Conservation (phyloP, 2,797 vertebrate species). For the Megalops cyprinoides region DNA sequence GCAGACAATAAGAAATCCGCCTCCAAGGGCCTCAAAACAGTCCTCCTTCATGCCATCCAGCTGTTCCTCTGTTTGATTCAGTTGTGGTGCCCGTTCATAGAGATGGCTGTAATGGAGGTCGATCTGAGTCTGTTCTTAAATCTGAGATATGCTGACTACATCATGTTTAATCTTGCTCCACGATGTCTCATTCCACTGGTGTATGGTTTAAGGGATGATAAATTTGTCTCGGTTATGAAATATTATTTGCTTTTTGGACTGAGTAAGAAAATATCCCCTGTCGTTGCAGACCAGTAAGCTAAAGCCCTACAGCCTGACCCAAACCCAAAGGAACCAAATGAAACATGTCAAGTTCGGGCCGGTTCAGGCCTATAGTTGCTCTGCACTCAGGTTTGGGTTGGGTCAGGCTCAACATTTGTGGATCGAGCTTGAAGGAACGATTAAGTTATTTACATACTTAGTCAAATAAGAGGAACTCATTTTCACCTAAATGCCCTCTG, state of each 20-base stretch:
- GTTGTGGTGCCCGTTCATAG: conserved; percentile 55
- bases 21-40: conserved; percentile 52
- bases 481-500: too few species aligned
- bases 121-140: background rate
- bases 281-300: background rate
- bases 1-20: conserved; percentile 52
- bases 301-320: too few species aligned
- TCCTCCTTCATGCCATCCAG: conserved; percentile 58
- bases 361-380: too few species aligned
- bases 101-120: conserved; percentile 34
- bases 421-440: too few species aligned
- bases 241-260: conserved; percentile 33
- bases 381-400: too few species aligned
- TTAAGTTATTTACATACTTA: too few species aligned
- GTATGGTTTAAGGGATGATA: conserved; percentile 62
- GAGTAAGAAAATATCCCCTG: conserved; percentile 15
- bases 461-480: too few species aligned
- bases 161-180: conserved; percentile 37
- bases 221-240: conserved; percentile 50
- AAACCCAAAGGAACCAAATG: too few species aligned
- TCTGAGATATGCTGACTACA: conserved; percentile 20
- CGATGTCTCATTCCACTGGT: conserved; percentile 65
- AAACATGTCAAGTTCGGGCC: background rate
- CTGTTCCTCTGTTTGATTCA: conserved; percentile 56
- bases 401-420: too few species aligned